phyloP scores from a whole-genome alignment of 2,888 invertebrate genomes.

The Lithophane ornitopus region DNA sequence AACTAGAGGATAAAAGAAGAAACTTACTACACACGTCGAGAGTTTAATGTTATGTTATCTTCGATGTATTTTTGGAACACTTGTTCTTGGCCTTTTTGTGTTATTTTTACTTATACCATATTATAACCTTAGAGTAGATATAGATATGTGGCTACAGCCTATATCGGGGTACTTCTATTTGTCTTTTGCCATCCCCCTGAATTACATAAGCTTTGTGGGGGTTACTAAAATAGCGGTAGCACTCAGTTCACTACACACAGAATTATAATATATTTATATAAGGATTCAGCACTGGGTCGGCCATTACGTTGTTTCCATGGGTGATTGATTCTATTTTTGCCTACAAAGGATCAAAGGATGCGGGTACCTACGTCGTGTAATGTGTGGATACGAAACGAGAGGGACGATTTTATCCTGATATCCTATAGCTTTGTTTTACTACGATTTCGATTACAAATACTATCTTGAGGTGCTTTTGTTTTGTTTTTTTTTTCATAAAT shows the following conservation, averaged over 20 bases:
- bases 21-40: too few species aligned
- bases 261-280: constrained; percentile 48
- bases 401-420: not conserved
- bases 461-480: not conserved
- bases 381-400: constrained; percentile 21
- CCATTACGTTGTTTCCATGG: constrained; percentile 51
- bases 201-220: constrained; percentile 30
- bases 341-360: constrained; percentile 52
- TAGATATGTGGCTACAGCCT: not conserved
- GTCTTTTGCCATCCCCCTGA: constrained; percentile 8
- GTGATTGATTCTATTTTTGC: constrained; percentile 60
- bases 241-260: constrained; percentile 33
- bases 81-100: too few species aligned
- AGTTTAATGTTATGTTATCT: too few species aligned
- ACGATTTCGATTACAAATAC: not conserved
- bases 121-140: too few species aligned
- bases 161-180: constrained; percentile 7
- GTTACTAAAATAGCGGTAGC: constrained; percentile 42
- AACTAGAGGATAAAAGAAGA: too few species aligned
- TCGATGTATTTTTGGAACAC: too few species aligned
- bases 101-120: too few species aligned
- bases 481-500: not conserved
- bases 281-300: constrained; percentile 38
- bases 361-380: constrained; percentile 32
- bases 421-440: not conserved